Conservation (phyloP, 2,113 vertebrate genomes). For the Aleadryas rufinucha region DNA sequence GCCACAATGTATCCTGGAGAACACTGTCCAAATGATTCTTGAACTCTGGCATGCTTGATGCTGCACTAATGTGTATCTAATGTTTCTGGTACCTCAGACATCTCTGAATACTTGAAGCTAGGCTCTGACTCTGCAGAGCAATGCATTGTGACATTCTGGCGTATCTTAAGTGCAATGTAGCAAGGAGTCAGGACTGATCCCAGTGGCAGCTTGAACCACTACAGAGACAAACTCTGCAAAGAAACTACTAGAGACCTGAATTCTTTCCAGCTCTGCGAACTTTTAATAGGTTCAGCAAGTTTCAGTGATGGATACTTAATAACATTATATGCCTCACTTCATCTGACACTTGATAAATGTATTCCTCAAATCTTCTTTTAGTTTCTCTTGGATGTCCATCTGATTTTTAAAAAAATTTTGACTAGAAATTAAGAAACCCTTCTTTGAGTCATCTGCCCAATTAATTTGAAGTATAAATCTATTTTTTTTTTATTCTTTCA, state of each 20-base stretch:
- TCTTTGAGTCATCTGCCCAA: conserved; percentile 28
- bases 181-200: neutral
- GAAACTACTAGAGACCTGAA: neutral
- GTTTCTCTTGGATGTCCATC: neutral
- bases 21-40: fast-evolving
- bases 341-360: neutral
- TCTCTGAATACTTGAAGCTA: neutral
- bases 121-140: neutral
- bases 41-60: neutral
- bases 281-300: neutral
- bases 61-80: neutral
- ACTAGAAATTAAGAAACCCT: neutral
- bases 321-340: neutral
- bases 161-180: neutral
- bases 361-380: neutral
- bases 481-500: neutral
- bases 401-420: neutral
- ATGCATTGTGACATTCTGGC: too few relatives aligned
- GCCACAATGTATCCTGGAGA: neutral
- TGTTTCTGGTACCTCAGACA: neutral
- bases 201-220: neutral
- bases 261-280: neutral
- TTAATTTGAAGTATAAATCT: conserved; percentile 49
- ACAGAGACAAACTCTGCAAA: neutral
- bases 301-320: neutral